phyloP scores from a whole-genome alignment of 1,140 invertebrate genomes.

The Nebria ingens region DNA sequence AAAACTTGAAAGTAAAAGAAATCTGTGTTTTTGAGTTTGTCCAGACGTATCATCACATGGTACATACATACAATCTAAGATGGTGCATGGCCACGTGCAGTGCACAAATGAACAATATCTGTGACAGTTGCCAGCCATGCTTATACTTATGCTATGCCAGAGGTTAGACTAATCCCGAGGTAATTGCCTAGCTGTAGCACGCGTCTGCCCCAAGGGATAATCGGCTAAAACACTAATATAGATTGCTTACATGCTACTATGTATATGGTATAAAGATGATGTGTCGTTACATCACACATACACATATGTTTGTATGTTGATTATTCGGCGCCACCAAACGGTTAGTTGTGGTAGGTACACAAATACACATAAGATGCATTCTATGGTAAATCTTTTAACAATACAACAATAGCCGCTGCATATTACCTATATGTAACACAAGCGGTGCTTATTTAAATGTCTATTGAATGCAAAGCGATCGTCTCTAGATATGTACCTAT shows the following conservation, averaged over 20 bases:
- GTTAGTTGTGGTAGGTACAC: neutral
- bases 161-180: neutral
- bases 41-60: neutral
- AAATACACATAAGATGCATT: neutral
- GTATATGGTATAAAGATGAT: neutral
- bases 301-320: too few relatives aligned
- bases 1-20: neutral
- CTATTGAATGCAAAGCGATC: too few relatives aligned
- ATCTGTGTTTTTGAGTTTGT: neutral
- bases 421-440: too few relatives aligned
- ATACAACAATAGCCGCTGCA: too few relatives aligned
- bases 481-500: too few relatives aligned
- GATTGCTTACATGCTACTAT: neutral
- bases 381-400: too few relatives aligned
- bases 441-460: too few relatives aligned
- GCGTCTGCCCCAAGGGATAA: neutral
- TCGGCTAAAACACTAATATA: neutral
- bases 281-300: too few relatives aligned
- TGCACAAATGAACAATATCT: neutral
- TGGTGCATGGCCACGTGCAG: neutral
- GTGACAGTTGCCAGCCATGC: neutral
- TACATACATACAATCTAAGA: neutral
- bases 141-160: neutral
- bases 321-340: too few relatives aligned
- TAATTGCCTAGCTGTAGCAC: slow-evolving; percentile 1